Evolutionary conservation across 2,888 invertebrate species (phyloP).

Genomic region (Chaitophorus viminalis): DNA sequence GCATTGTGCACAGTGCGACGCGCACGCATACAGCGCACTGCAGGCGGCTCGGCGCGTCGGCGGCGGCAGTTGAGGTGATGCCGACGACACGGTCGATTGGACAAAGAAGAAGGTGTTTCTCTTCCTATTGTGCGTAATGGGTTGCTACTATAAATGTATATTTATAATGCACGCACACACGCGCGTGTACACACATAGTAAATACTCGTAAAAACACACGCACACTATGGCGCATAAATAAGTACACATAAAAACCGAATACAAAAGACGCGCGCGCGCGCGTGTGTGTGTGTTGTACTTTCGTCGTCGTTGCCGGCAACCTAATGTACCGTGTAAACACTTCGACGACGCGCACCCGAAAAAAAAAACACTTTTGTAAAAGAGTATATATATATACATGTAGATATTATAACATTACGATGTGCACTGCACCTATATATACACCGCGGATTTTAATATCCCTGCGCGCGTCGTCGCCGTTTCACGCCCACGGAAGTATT

Average conservation of each 20-base stretch:
- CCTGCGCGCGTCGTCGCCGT: neutral
- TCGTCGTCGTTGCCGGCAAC: constrained; percentile 49
- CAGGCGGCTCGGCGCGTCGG: neutral
- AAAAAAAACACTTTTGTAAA: constrained; percentile 7
- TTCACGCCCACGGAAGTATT: constrained; percentile 35
- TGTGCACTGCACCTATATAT: no score
- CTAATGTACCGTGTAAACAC: constrained; percentile 61
- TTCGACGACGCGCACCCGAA: constrained; percentile 35
- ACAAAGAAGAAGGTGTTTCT: constrained; percentile 54
- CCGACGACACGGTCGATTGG: constrained; percentile 58
- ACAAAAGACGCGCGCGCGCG: constrained; percentile 45
- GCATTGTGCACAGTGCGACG: neutral
- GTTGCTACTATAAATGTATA: constrained; percentile 44
- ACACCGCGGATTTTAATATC: neutral
- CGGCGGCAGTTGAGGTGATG: neutral
- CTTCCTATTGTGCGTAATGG: constrained; percentile 57
- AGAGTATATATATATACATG: neutral
- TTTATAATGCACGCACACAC: neutral
- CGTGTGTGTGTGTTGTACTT: constrained; percentile 37
- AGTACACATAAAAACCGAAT: constrained; percentile 15
- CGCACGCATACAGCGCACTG: no score
- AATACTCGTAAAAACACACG: neutral
- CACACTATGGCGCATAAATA: neutral
- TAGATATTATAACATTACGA: no score
- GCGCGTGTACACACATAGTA: neutral